phyloP scores from a whole-genome alignment of 2,113 vertebrate genomes.

The Chitala chitala region DNA sequence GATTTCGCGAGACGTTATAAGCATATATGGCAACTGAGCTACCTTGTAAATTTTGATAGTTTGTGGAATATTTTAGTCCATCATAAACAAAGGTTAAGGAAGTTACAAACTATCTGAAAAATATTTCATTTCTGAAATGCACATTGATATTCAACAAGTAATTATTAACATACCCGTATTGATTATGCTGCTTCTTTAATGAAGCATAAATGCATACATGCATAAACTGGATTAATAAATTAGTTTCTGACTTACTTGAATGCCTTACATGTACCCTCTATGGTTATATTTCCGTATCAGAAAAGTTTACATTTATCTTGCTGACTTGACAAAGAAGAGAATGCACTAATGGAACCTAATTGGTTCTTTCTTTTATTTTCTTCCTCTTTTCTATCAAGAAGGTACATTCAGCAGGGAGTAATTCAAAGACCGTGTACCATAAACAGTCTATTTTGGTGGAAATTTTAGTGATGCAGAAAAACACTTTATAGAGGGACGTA shows the following conservation, averaged over 20 bases:
- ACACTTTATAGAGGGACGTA: neutral
- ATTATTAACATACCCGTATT: no score
- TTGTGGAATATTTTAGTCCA: no score
- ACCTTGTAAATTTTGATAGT: no score
- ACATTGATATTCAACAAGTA: no score
- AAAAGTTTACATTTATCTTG: neutral
- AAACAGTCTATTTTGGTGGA: neutral
- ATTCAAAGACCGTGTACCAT: slow-evolving; percentile 13
- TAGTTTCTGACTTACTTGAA: neutral
- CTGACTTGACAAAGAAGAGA: slow-evolving; percentile 2
- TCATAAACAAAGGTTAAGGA: no score
- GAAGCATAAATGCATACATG: neutral
- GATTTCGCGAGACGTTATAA: no score
- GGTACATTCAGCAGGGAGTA: neutral
- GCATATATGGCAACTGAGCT: no score
- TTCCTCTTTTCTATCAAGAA: neutral
- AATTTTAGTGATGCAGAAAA: neutral
- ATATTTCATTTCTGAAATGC: no score
- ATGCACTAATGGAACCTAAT: slow-evolving; percentile 18
- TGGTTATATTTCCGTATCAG: neutral
- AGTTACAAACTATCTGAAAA: no score
- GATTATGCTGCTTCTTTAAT: no score
- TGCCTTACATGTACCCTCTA: neutral
- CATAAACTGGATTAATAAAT: neutral
- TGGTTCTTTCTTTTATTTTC: neutral